Percentiles rank a stretch among this genome's conserved stretches.
Evolutionary conservation across 2,113 vertebrate genomes (phyloP).

Genomic region (Callaeas wilsoni): DNA sequence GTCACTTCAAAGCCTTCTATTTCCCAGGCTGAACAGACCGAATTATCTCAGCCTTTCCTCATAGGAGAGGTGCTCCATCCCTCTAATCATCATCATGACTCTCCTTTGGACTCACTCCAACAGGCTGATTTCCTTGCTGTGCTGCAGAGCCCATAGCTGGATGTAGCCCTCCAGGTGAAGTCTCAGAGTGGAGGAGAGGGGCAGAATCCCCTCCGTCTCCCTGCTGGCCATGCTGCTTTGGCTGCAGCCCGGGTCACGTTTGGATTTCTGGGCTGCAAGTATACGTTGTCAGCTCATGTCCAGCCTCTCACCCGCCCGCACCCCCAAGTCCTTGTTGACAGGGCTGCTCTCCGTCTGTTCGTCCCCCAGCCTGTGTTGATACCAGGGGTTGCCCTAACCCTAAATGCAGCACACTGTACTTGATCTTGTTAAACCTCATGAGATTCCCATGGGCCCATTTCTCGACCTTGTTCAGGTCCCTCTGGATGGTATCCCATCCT

Average conservation of each 20-base stretch:
- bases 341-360: no score
- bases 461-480: neutral
- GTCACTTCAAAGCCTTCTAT: neutral
- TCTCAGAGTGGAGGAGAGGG: neutral
- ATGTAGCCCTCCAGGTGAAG: neutral
- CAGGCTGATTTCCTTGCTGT: neutral
- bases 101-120: neutral
- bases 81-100: neutral
- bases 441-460: no score
- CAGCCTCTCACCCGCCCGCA: neutral
- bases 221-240: rapidly evolving
- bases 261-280: neutral
- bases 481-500: neutral
- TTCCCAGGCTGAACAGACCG: neutral
- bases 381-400: neutral
- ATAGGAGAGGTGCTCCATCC: neutral
- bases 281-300: rapidly evolving
- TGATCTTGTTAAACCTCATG: neutral
- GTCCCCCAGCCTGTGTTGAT: neutral
- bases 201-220: neutral
- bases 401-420: neutral
- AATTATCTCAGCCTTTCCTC: neutral
- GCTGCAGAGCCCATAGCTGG: neutral
- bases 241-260: no score
- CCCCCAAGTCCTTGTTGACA: no score